Conservation (phyloP, 64 coral and sea anemone genomes). For the Catalaphyllia jardinei region DNA sequence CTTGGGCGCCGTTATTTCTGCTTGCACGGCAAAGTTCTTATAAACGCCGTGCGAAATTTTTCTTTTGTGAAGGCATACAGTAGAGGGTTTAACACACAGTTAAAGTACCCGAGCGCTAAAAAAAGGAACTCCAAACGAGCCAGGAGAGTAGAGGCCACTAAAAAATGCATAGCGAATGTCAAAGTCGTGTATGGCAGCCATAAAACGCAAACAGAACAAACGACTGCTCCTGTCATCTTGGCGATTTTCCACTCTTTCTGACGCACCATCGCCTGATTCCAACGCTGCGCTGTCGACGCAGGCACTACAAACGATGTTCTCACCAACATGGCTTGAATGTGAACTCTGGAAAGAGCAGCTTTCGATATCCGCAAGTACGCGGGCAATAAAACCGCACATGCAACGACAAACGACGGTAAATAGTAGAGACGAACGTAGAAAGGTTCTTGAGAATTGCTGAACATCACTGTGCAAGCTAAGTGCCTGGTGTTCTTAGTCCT, state of each 20-base stretch:
- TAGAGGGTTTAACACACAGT: constrained; percentile 79
- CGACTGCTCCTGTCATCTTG: constrained; percentile 85
- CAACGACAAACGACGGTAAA: constrained; percentile 63
- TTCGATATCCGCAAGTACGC: constrained; percentile 90
- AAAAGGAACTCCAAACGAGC: constrained; percentile 62
- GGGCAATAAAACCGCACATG: constrained; percentile 55
- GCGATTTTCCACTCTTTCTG: constrained; percentile 86
- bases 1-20: neutral
- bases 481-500: neutral
- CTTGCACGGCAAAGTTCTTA: constrained; percentile 64
- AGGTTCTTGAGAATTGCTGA: constrained; percentile 19
- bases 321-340: constrained; percentile 70
- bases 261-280: constrained; percentile 17
- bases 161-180: constrained; percentile 66
- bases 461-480: constrained; percentile 30
- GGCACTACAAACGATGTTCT: constrained; percentile 63
- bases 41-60: constrained; percentile 80
- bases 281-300: constrained; percentile 1
- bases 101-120: constrained; percentile 81
- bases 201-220: constrained; percentile 76
- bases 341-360: constrained; percentile 74
- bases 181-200: constrained; percentile 87
- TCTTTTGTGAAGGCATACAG: constrained; percentile 89
- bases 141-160: constrained; percentile 25
- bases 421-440: constrained; percentile 69